phyloP scores from a whole-genome alignment of 2,113 vertebrate species.

The Paedocypris sp. region DNA sequence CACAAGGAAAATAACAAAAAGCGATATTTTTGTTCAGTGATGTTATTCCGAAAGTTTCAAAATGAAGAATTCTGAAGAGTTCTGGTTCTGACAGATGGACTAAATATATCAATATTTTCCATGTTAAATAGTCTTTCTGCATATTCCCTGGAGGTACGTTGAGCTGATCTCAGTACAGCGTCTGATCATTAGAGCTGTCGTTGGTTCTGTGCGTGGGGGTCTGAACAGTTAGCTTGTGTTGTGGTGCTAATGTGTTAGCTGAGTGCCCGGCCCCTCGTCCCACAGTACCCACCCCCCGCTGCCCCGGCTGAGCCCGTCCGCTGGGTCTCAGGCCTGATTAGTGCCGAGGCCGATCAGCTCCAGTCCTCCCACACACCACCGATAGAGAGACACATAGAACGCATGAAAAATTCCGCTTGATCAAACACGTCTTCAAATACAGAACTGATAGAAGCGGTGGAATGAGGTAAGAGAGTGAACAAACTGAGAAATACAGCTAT shows the following conservation, averaged over 20 bases:
- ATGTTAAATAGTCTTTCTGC: background rate
- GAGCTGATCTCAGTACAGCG: background rate
- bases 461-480: background rate
- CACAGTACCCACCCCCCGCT: background rate
- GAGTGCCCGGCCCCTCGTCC: background rate
- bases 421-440: background rate
- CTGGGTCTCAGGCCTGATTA: conserved; percentile 4
- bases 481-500: background rate
- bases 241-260: background rate
- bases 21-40: too few relatives aligned
- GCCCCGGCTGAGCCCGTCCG: background rate
- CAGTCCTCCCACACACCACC: background rate
- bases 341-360: background rate
- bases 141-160: conserved; percentile 7
- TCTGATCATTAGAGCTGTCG: conserved; percentile 25
- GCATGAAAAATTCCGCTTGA: background rate
- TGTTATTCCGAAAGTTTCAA: too few relatives aligned
- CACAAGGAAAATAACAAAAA: too few relatives aligned
- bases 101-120: conserved; percentile 7
- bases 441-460: background rate
- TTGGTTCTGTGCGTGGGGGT: background rate
- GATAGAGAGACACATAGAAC: background rate
- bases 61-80: too few relatives aligned
- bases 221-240: background rate
- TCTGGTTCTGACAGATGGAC: conserved; percentile 2